Conservation (phyloP, 2,797 vertebrate species). For the Eleutherodactylus coqui region DNA sequence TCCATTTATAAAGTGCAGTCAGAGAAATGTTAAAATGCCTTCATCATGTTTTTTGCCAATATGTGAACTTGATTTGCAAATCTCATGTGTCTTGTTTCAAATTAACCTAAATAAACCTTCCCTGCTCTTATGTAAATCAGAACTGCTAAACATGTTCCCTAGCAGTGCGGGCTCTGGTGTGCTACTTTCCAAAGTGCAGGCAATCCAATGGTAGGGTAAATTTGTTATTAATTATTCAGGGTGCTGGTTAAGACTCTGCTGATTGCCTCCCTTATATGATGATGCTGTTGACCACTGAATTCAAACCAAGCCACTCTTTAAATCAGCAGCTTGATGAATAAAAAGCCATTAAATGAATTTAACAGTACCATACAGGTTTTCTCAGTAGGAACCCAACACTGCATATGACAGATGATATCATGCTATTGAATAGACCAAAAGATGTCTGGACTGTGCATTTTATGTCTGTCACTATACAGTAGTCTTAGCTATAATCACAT, state of each 20-base stretch:
- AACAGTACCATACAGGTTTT: constrained; percentile 15
- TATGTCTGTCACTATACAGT: neutral
- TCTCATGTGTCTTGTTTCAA: constrained; percentile 17
- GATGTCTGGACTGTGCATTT: constrained; percentile 25
- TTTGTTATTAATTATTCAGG: neutral
- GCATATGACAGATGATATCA: constrained; percentile 22
- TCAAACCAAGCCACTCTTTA: constrained; percentile 1
- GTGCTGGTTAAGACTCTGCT: neutral
- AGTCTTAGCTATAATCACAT: neutral
- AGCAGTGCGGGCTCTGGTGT: neutral
- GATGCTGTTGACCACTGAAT: constrained; percentile 21
- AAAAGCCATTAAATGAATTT: constrained; percentile 29
- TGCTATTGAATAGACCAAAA: constrained; percentile 20
- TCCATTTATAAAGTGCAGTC: neutral
- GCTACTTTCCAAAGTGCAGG: neutral
- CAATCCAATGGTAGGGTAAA: neutral
- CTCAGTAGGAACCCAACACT: constrained; percentile 8
- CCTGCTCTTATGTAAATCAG: constrained; percentile 16
- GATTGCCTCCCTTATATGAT: constrained; percentile 2
- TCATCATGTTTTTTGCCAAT: constrained; percentile 19
- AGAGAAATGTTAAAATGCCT: neutral
- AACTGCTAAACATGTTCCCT: neutral
- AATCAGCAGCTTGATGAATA: constrained; percentile 31
- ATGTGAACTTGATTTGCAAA: constrained; percentile 14
- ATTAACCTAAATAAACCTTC: constrained; percentile 30